These are phyloP conservation scores for Chionoecetes opilio DNA, from an alignment of 1,140 invertebrate species.

Conservation along the genomic window DNA sequence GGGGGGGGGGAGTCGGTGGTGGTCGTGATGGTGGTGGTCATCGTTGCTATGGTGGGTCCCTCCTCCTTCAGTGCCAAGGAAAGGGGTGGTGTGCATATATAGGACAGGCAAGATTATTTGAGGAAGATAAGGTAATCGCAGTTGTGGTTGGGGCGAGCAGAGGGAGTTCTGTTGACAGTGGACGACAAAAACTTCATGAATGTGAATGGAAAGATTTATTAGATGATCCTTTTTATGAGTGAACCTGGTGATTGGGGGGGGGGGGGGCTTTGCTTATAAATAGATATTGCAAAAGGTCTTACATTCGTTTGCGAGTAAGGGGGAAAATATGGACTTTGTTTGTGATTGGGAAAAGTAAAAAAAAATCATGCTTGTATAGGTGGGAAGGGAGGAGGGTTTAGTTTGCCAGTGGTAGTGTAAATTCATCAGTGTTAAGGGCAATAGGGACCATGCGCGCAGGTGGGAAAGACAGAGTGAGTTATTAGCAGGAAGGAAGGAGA, in stretches of 20 bases:
- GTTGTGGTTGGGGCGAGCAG: background rate
- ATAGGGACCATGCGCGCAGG: background rate
- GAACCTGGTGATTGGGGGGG: no score
- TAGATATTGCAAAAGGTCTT: no score
- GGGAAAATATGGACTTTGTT: background rate
- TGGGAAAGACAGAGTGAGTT: background rate
- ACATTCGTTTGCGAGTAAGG: no score
- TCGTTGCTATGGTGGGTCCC: no score
- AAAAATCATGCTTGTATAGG: background rate
- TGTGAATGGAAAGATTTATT: no score
- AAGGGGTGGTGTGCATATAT: background rate
- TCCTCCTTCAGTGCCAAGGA: background rate
- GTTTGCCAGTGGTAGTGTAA: background rate
- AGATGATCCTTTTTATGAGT: no score
- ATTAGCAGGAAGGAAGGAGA: background rate
- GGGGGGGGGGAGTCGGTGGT: background rate
- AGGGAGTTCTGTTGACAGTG: background rate
- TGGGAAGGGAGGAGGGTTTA: conserved; percentile 1
- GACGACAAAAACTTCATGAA: no score
- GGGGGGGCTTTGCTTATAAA: no score
- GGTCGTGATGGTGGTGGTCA: background rate
- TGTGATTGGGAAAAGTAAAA: background rate
- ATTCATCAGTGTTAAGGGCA: background rate
- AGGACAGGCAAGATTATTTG: background rate
- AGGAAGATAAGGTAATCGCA: background rate